Evolutionary conservation across 1,140 invertebrate genomes (phyloP), one percentile per base, ranked within the genome.

Genomic region (Drusus annulatus): DNA sequence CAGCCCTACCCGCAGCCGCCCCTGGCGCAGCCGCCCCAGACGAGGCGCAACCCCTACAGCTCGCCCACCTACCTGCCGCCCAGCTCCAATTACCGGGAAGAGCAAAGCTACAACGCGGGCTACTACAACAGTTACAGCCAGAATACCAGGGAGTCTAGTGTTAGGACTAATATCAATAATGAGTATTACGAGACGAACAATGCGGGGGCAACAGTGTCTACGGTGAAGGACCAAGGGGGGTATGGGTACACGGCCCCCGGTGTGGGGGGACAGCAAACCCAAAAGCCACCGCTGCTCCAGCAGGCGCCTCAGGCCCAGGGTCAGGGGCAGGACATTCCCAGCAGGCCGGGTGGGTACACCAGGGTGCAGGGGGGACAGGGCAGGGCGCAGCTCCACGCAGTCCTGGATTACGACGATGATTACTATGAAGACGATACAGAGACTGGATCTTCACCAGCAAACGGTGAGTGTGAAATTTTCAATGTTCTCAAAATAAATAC

Each of bases 311-410:
- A 17, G 36, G 63, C 36, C 8, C 15, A 54, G 76, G 21, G 25
- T 10, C 58, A 63, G 45, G 50, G 23, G 0, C 28, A n/a, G 19
- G 65, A 87, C 60, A 88, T 87, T 50, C 86, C 88, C 52, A 88
- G 91, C 6, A 91, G 91, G 81, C 91, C 90, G 17, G 90, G 90
- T 83, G 90, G 91, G 13, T 91, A 91, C 84, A 89, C 89, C 16
- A 85, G 85, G 17, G 84, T 86, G 16, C 86, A 86, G 60, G 86
- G 87, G 31, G 88, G 87, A 45, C 85, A 90, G 13, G 91, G 89
- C 13, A 93, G 93, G 85, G 93, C 93, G 2, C 93, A 93, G 79
- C 85, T 94, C 45, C 93, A 94, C 85, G 93, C 93, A 2, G 91
- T 94, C 13, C 88, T 94, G 28, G 93, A 94, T 85, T 94, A 94